Evolutionary conservation across 2,888 invertebrate genomes (phyloP).

Genomic region (Parnassius glacialis): DNA sequence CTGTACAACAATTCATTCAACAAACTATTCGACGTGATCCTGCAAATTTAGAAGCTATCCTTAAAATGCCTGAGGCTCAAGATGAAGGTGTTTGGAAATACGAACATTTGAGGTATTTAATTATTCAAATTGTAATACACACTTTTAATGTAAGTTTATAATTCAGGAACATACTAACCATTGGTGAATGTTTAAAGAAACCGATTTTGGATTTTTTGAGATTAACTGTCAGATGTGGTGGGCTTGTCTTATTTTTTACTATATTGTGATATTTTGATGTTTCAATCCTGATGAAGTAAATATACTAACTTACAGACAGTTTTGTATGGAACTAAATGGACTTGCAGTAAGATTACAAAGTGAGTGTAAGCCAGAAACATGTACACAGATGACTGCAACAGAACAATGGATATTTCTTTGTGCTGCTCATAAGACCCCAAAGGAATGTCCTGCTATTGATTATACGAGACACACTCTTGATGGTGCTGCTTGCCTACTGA

Average conservation of each 20-base stretch:
- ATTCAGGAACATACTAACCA: no score
- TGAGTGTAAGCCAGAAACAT: slow-evolving; percentile 98
- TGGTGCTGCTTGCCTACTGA: slow-evolving; percentile 98
- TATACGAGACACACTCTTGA: slow-evolving; percentile 99
- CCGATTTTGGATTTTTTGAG: no score
- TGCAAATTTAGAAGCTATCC: slow-evolving; percentile 94
- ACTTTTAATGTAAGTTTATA: no score
- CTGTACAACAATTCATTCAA: slow-evolving; percentile 99
- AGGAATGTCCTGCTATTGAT: slow-evolving; percentile 99
- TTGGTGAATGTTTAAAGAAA: no score
- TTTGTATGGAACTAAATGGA: slow-evolving; percentile 99
- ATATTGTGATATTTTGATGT: no score
- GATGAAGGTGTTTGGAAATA: slow-evolving; percentile 99
- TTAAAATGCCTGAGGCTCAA: slow-evolving; percentile 97
- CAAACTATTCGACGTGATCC: slow-evolving; percentile 97
- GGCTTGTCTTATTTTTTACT: no score
- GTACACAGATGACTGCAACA: slow-evolving; percentile 99
- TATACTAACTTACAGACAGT: slow-evolving; percentile 83
- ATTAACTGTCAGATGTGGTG: no score
- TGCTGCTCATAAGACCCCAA: slow-evolving; percentile 99
- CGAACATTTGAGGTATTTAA: slow-evolving; percentile 93
- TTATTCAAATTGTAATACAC: background rate
- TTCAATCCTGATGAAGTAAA: no score
- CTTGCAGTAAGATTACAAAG: slow-evolving; percentile 96
- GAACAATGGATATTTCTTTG: slow-evolving; percentile 99